Base-by-base conservation (phyloP, 2,797 vertebrate species). In the Dendrocincla fuliginosa region DNA sequence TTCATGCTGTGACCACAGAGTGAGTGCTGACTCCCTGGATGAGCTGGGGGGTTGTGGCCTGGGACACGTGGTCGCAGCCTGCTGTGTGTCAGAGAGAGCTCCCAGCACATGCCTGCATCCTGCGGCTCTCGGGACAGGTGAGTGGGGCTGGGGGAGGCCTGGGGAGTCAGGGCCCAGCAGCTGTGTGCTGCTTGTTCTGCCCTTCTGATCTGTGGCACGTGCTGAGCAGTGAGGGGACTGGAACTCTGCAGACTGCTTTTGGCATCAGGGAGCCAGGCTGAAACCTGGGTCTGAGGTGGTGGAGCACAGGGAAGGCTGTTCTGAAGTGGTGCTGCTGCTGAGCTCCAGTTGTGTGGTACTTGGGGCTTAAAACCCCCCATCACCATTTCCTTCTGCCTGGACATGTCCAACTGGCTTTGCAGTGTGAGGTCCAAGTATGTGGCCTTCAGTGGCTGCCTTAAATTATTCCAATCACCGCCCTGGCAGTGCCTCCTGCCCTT, bases 341-440 rank as follows among this genome's bases (percentile, higher is more conserved):
- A 87, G 42, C 2, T 1, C 44, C 5, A 73, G 1, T 6, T 61
- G 16, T 2, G 2, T 35, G 8, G 17, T 33, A 61, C 30, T 25
- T 57, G 59, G 11, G 52, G 69, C 47, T 65, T 89, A 42, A 69
- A 75, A 74, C 16, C 39, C 2, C 0, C 2, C 46, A 3, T 57
- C 39, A 52, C 65, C 2, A 12, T 63, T 84, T 80, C 41, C 68
- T 87, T 73, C 67, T 59, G 10, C 35, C 53, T 74, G 64, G 67
- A 77, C 53, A 27, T 44, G 47, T 56, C 79, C 10, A 4, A 2
- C 50, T 47, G 47, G 33, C 60, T 70, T 83, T 47, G 52, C 53
- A 60, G 37, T 1, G 6, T 47, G 23, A 44, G 14, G 10, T 74
- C 44, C 1, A 1, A 85, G 68, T 73, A 41, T 2, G 3, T 78